Evolutionary conservation across 2,888 invertebrate species (phyloP), one percentile per base, ranked within the genome.

Genomic region (Ganaspis brasiliensis): DNA sequence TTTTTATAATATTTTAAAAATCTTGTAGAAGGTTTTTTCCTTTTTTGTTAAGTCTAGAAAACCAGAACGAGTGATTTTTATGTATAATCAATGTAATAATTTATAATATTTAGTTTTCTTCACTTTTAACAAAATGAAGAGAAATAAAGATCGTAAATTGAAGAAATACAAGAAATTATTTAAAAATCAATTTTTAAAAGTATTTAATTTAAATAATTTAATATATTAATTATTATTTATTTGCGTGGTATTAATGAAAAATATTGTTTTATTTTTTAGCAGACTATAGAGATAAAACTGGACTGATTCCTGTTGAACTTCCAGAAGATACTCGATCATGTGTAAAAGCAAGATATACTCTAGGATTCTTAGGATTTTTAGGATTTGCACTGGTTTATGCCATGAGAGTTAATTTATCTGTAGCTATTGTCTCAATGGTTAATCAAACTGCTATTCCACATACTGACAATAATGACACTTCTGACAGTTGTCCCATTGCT

Each of bases 381-480:
- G 98, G 97, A 14, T 97, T 97, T 90, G 96, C 96, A 77, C 95
- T 97, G 89, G 96, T 97, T 3, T 98, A 98, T 91, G 97, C 97
- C 0, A 96, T 97, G 96, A 93, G 97, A 77, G 97, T 97, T 0
- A 97, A 97, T 91, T 93, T 98, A 40, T 98, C 98, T 0, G 97
- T 98, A 24, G 98, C 98, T 49, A 97, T 98, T 88, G 98, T 98
- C 37, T 97, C 98, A 37, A 99, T 98, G 98, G 96, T 97, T 55
- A 97, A 97, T 90, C 93, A 94, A 73, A 95, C 96, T 1, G 94
- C 94, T 0, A 92, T 93, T 75, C 94, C 94, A 0, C 89, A 92
- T 79, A 89, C 92, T 26, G 91, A 93, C 24, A 91, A 92, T 70
- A 94, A 94, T 87, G 82, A 85, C 63, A 93, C 91, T 91, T 93